phyloP scores from a whole-genome alignment of 2,797 vertebrate genomes.

The Amblyraja radiata region DNA sequence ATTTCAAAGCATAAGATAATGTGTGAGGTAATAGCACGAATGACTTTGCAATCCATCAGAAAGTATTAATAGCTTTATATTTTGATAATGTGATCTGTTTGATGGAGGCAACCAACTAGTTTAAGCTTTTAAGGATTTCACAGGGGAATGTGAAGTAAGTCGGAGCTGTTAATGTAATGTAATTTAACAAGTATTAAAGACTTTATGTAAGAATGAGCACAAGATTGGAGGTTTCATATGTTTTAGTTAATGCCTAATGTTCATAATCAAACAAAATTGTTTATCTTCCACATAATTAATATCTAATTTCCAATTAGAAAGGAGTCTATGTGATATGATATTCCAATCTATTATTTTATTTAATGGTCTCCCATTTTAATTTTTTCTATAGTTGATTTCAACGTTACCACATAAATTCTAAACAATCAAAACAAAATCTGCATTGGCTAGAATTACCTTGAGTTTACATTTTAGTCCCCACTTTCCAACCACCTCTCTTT shows the following conservation, averaged over 20 bases:
- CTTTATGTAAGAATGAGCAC: too few species aligned
- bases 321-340: not conserved
- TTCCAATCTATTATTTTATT: not conserved
- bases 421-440: too few species aligned
- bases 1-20: not conserved
- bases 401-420: too few species aligned
- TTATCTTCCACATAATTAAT: not conserved
- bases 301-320: not conserved
- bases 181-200: not conserved
- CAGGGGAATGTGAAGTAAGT: not conserved
- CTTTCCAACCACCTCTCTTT: too few species aligned
- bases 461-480: too few species aligned
- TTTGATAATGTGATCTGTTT: not conserved
- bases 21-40: not conserved
- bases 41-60: not conserved
- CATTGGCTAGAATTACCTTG: too few species aligned
- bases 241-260: not conserved
- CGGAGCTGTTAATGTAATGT: not conserved
- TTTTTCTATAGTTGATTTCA: too few species aligned
- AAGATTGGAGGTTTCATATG: not conserved
- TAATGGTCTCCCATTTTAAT: too few species aligned
- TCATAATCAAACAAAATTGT: not conserved
- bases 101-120: not conserved
- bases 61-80: not conserved
- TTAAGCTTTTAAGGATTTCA: not conserved